Base-by-base conservation (phyloP, 1,140 invertebrate species). In the Drosophila serrata region DNA sequence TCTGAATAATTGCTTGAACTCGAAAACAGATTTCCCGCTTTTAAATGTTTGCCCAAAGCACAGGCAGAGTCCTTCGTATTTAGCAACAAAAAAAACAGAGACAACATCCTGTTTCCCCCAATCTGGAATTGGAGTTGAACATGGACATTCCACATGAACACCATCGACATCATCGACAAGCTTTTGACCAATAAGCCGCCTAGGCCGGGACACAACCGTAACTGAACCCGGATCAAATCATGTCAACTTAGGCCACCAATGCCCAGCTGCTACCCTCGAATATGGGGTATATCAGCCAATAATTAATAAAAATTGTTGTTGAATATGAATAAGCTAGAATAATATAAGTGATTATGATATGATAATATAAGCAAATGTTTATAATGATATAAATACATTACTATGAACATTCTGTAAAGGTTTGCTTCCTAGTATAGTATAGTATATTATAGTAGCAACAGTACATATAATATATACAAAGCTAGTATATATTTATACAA, bases 131-230 rank as follows among this genome's bases (percentile, higher is more conserved):
- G n/a, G n/a, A 1, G 17, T 37, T 15, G 62, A 43, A 68, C 46
- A 53, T 29, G 19, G 19, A 55, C 62, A 67, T 69, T 69, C 65
- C 65, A 31, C 65, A 67, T 17, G 37, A 68, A 67, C 62, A 53
- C 46, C 65, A 45, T 67, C 62, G 45, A 67, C 61, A 51, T 51
- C 65, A 43, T 43, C 45, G 62, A 69, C 65, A 67, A 53, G 22
- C 65, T 33, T 15, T 8, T 56, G 68, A 69, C 49, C 75, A 79
- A 75, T 75, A 82, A 79, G 80, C 79, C 55, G 58, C 57, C 79
- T 58, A 73, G 64, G 24, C 61, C 33, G 63, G 64, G 43, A 27
- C 42, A 6, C 24, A 49, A 31, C 27, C 57, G 19, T 33, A 56
- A 75, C 33, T 40, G 42, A 76, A 53, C 37, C 65, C 60, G 65